Evolutionary conservation across 2,113 vertebrate species (phyloP).

Genomic region (Caranx melampygus): DNA sequence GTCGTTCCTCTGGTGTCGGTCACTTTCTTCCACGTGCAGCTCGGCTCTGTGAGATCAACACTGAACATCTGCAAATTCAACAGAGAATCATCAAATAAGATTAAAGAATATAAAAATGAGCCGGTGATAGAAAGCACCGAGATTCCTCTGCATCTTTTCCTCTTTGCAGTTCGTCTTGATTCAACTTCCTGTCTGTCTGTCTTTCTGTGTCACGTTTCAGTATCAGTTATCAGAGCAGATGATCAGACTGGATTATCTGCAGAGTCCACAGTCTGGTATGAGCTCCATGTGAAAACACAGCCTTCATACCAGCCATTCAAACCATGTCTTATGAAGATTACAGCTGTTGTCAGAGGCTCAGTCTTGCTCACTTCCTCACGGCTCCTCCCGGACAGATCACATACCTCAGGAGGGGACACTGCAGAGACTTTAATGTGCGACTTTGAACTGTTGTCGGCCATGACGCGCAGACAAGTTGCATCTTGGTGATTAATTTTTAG

Average conservation of each 20-base stretch:
- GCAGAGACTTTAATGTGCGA: too few relatives aligned
- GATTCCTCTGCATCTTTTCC: not conserved
- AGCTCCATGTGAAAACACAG: not conserved
- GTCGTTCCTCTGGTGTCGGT: conserved; percentile 60
- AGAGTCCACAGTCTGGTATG: conserved; percentile 24
- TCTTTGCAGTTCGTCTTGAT: not conserved
- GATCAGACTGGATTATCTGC: not conserved
- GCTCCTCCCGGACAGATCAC: not conserved
- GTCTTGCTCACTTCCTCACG: not conserved
- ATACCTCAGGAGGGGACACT: too few relatives aligned
- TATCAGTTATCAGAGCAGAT: not conserved
- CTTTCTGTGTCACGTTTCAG: not conserved
- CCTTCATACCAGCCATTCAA: not conserved
- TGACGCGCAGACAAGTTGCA: too few relatives aligned
- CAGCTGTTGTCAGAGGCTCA: not conserved
- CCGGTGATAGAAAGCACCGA: too few relatives aligned
- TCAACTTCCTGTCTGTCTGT: not conserved
- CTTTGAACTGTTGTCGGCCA: too few relatives aligned
- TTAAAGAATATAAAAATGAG: not conserved
- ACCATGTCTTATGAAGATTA: not conserved
- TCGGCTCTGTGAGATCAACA: conserved; percentile 66
- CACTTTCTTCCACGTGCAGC: conserved; percentile 72
- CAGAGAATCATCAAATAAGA: not conserved
- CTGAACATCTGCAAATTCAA: conserved; percentile 75
- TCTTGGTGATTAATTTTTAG: too few relatives aligned